These are phyloP conservation scores for Aphodius granarius DNA, from an alignment of 2,888 invertebrate genomes.

Conservation along the genomic window DNA sequence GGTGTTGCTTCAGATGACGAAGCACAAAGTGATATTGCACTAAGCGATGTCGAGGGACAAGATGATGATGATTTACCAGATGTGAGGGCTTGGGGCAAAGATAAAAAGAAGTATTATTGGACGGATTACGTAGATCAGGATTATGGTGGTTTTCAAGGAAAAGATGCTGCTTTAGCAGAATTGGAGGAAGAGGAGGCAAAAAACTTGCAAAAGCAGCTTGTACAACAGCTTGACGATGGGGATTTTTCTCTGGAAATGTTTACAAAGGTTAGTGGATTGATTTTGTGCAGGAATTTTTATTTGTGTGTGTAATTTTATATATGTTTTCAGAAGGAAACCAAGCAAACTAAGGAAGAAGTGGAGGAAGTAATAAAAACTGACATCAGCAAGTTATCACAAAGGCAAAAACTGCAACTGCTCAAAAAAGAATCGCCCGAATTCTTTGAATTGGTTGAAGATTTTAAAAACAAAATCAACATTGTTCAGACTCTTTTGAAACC, in stretches of 20 bases:
- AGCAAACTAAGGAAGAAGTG: constrained; percentile 48
- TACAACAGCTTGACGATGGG: constrained; percentile 76
- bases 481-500: constrained; percentile 69
- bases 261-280: constrained; percentile 18
- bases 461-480: constrained; percentile 69
- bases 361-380: constrained; percentile 72
- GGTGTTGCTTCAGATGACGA: constrained; percentile 44
- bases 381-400: constrained; percentile 71
- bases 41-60: constrained; percentile 78
- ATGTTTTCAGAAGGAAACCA: constrained; percentile 41
- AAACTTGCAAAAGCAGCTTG: constrained; percentile 75
- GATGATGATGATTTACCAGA: constrained; percentile 71
- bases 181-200: constrained; percentile 84
- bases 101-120: constrained; percentile 76
- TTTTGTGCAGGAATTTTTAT: too few relatives aligned
- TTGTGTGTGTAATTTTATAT: constrained; percentile 27
- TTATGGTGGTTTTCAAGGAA: constrained; percentile 67
- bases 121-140: constrained; percentile 90
- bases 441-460: constrained; percentile 75
- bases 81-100: constrained; percentile 86
- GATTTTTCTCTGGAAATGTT: constrained; percentile 69
- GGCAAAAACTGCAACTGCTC: constrained; percentile 75
- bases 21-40: constrained; percentile 58
- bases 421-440: constrained; percentile 90
- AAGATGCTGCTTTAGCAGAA: constrained; percentile 73